These are phyloP conservation scores for Oscheius sp. DNA, from an alignment of 1,140 invertebrate species.

Conservation along the genomic window DNA sequence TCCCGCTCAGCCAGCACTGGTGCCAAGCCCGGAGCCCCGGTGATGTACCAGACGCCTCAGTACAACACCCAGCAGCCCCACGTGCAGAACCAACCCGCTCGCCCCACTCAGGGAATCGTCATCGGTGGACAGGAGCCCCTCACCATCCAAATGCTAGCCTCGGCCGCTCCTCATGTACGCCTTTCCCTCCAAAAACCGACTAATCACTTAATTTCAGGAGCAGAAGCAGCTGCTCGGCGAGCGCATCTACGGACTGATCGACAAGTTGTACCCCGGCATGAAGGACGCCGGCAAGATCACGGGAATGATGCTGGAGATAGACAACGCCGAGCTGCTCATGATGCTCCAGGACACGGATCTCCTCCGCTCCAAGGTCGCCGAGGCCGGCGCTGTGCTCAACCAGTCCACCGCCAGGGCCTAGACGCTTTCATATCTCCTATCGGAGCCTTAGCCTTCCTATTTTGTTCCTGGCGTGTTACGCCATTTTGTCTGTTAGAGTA, in stretches of 20 bases:
- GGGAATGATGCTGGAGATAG: constrained; percentile 98
- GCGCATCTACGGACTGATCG: constrained; percentile 92
- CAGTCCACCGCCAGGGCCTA: constrained; percentile 16
- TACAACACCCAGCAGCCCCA: constrained; percentile 7
- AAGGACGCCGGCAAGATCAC: constrained; percentile 89
- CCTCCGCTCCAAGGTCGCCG: constrained; percentile 78
- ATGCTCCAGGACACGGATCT: constrained; percentile 96
- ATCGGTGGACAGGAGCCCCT: constrained; percentile 83
- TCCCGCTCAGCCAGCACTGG: constrained; percentile 4
- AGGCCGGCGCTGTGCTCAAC: constrained; percentile 48
- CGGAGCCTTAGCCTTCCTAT: not conserved
- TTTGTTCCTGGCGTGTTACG: not conserved
- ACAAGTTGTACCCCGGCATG: constrained; percentile 73
- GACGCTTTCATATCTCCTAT: not conserved
- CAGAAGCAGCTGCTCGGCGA: constrained; percentile 99
- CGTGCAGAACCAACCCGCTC: constrained; percentile 64
- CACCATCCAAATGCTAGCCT: constrained; percentile 89
- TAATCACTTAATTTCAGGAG: constrained; percentile 65
- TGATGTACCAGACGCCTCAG: constrained; percentile 62
- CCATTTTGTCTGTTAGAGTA: not conserved
- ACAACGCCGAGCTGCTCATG: constrained; percentile 94
- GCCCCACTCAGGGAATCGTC: constrained; percentile 51
- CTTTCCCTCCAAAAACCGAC: not conserved
- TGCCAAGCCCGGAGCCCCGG: constrained; percentile 12
- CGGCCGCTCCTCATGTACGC: constrained; percentile 74